A percentile compares a stretch with the other conserved stretches of the same genome.
Evolutionary conservation across 2,888 invertebrate species (phyloP).

Genomic region (Gasteruption jaculator): DNA sequence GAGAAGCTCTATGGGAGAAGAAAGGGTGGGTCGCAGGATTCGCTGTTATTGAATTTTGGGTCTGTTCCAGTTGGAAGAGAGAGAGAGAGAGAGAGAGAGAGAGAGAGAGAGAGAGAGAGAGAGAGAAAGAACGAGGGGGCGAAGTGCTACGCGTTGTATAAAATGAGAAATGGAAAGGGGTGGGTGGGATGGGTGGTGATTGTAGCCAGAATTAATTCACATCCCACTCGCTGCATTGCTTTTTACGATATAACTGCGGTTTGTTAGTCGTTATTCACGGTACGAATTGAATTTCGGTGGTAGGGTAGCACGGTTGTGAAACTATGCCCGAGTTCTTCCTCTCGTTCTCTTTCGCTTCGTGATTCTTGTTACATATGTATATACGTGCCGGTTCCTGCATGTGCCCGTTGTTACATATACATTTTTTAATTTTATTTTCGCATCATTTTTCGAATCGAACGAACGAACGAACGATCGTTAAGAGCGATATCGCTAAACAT

Average conservation of each 20-base stretch:
- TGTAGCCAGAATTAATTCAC: slow-evolving; percentile 47
- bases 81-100: neutral
- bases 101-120: slow-evolving; percentile 22
- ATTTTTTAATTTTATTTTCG: too few relatives aligned
- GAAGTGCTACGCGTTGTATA: too few relatives aligned
- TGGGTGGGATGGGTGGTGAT: slow-evolving; percentile 29
- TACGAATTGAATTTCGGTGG: slow-evolving; percentile 45
- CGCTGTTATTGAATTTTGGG: slow-evolving; percentile 51
- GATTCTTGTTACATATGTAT: too few relatives aligned
- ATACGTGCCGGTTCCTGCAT: too few relatives aligned
- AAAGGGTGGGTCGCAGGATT: slow-evolving; percentile 35
- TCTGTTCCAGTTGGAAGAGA: slow-evolving; percentile 37
- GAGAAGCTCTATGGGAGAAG: slow-evolving; percentile 26
- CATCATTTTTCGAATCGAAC: too few relatives aligned
- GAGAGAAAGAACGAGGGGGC: slow-evolving; percentile 21
- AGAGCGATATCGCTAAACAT: too few relatives aligned
- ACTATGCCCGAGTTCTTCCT: too few relatives aligned
- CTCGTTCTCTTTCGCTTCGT: too few relatives aligned
- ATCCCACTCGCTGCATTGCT: slow-evolving; percentile 48
- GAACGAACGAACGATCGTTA: too few relatives aligned
- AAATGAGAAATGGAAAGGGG: too few relatives aligned
- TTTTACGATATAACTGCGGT: slow-evolving; percentile 52
- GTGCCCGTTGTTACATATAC: too few relatives aligned
- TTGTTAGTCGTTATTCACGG: slow-evolving; percentile 51
- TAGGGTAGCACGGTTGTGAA: too few relatives aligned